phyloP scores from a whole-genome alignment of 2,888 invertebrate genomes.

The Caenorhabditis sinica region DNA sequence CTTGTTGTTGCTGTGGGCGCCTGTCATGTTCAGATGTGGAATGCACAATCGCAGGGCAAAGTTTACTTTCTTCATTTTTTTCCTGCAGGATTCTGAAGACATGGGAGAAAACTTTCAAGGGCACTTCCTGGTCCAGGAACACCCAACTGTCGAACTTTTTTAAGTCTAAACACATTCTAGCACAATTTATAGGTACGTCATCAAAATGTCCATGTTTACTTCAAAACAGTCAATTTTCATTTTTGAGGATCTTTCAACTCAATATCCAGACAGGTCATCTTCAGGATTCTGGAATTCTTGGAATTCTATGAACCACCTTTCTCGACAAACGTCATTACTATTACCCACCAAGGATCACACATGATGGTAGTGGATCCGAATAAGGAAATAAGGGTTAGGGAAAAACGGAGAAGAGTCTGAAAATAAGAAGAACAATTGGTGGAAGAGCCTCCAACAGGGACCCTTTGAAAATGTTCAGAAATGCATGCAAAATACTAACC shows the following conservation, averaged over 20 bases:
- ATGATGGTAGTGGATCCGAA: not conserved
- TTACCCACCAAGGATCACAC: slow-evolving; percentile 7
- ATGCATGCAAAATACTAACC: slow-evolving; percentile 59
- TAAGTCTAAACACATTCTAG: too few relatives aligned
- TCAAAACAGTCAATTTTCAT: too few relatives aligned
- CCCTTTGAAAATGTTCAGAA: slow-evolving; percentile 30
- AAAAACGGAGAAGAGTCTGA: not conserved
- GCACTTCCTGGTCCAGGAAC: slow-evolving; percentile 7
- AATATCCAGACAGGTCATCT: too few relatives aligned
- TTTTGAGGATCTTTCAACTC: too few relatives aligned
- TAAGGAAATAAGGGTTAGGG: not conserved
- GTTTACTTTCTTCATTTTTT: not conserved
- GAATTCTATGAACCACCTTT: not conserved
- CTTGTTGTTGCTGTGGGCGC: not conserved
- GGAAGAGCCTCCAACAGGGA: not conserved
- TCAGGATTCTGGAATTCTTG: too few relatives aligned
- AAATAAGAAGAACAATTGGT: slow-evolving; percentile 13
- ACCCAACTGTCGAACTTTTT: too few relatives aligned
- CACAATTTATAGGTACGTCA: too few relatives aligned
- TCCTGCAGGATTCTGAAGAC: not conserved
- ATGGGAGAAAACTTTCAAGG: not conserved
- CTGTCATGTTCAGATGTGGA: slow-evolving; percentile 15
- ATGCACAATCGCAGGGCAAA: slow-evolving; percentile 13
- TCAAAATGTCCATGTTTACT: too few relatives aligned
- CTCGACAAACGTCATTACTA: slow-evolving; percentile 3